Conservation (phyloP, 1,140 invertebrate species). For the Agrilus planipennis region DNA sequence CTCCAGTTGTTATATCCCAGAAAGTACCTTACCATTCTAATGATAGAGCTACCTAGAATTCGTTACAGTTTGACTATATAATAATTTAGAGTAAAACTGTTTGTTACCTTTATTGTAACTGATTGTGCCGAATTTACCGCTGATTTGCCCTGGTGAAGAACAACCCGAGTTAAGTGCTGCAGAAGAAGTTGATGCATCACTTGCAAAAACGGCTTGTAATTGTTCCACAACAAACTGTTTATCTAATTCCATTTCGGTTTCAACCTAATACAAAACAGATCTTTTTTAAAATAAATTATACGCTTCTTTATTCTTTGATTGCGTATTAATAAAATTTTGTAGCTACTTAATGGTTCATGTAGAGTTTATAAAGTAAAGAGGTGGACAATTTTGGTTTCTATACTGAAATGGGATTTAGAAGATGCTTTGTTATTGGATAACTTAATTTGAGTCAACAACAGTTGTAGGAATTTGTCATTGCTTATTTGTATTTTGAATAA, state of each 20-base stretch:
- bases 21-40: no score
- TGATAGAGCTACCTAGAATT: no score
- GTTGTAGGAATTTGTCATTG: neutral
- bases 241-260: constrained; percentile 17
- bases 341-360: no score
- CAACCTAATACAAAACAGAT: constrained; percentile 7
- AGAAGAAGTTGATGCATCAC: constrained; percentile 18
- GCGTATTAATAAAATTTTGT: neutral
- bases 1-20: no score
- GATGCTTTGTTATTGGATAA: neutral
- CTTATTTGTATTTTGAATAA: constrained; percentile 2
- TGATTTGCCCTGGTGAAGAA: constrained; percentile 21
- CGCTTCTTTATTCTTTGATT: neutral
- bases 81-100: constrained; percentile 64
- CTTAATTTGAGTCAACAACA: neutral
- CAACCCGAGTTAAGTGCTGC: constrained; percentile 30
- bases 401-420: neutral
- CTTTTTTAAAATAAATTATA: neutral
- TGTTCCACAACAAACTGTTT: constrained; percentile 37
- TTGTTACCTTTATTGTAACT: constrained; percentile 46
- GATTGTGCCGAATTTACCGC: constrained; percentile 43
- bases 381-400: neutral
- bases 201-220: constrained; percentile 28
- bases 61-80: constrained; percentile 45
- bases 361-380: neutral